Evolutionary conservation across 2,888 invertebrate species (phyloP), one percentile per base, ranked within the genome.

Genomic region (Smittia aterrima): DNA sequence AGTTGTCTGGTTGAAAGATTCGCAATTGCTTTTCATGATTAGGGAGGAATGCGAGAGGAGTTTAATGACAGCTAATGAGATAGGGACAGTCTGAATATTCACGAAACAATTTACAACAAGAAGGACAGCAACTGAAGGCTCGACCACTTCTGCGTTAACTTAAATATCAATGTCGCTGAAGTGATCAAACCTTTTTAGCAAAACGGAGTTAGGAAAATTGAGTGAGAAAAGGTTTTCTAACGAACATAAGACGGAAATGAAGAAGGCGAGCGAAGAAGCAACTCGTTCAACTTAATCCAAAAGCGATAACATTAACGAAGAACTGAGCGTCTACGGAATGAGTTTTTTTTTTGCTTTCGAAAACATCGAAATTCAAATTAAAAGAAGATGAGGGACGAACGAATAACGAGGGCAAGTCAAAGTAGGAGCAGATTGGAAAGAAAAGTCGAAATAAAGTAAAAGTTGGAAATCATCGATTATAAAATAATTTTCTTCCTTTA

Each of bases 181-280:
- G 32, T 32, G 32, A 32, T 32, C 32, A 32, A 32, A 9, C 32
- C 32, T 32, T 32, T n/a, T 32, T 32, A 32, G 32, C 32, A 32
- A n/a, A 32, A 6, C 32, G 32, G 32, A 32, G 32, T 6, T 32
- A 32, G 32, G 32, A 32, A 9, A n/a, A n/a, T n/a, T n/a, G n/a
- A n/a, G n/a, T n/a, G n/a, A n/a, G n/a, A n/a, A 32, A 32, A 32
- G 32, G 32, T 32, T 32, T 32, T 9, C 32, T 3, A 32, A 3
- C 9, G 32, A 32, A 32, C 82, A 84, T 75, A 78, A 78, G 54
- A 13, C 47, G 53, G 47, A 38, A 53, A 7, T 7, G 16, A 11
- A 74, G 7, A 66, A 18, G 13, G 66, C 38, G 22, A 70, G 27
- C 54, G 62, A 22, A 7, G 20, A 16, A 32, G 11, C 40, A 66